A percentile compares a stretch with the other conserved stretches of the same genome.
Conservation (phyloP, 2,113 vertebrate species). For the Brevimyrus niger region DNA sequence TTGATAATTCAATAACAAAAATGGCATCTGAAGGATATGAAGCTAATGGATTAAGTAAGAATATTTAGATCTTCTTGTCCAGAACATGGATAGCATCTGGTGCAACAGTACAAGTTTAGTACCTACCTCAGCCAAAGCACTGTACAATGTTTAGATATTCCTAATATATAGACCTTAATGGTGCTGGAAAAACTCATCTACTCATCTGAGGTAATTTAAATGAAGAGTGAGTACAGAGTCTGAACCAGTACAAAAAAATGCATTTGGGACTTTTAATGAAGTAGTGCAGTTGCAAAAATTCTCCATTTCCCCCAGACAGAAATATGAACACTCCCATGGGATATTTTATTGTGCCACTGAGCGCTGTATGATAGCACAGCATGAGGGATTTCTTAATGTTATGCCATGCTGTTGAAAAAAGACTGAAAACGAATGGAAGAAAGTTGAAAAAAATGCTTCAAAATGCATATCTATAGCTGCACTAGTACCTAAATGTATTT, state of each 20-base stretch:
- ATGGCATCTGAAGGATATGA: not conserved
- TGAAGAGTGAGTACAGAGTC: not conserved
- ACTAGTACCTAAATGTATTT: conserved; percentile 17
- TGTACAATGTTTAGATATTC: not conserved
- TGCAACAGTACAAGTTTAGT: not conserved
- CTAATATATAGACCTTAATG: not conserved
- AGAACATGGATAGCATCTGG: not conserved
- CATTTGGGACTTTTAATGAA: not conserved
- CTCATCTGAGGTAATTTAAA: not conserved
- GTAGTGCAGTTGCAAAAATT: not conserved
- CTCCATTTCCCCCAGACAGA: not conserved
- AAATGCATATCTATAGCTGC: not conserved
- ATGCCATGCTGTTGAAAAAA: not conserved
- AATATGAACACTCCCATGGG: not conserved
- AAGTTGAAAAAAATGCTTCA: not conserved
- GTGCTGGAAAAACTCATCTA: not conserved
- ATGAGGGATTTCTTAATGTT: not conserved
- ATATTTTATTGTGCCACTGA: not conserved
- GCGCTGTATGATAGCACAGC: conserved; percentile 11
- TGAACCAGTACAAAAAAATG: not conserved
- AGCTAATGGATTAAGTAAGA: not conserved
- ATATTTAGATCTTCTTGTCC: not conserved
- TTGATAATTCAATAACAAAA: not conserved
- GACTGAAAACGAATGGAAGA: not conserved
- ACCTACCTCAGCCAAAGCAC: not conserved